Evolutionary conservation across 53 echinoderm and acorn worm genomes (phyloP).

Genomic region (Astropecten irregularis): DNA sequence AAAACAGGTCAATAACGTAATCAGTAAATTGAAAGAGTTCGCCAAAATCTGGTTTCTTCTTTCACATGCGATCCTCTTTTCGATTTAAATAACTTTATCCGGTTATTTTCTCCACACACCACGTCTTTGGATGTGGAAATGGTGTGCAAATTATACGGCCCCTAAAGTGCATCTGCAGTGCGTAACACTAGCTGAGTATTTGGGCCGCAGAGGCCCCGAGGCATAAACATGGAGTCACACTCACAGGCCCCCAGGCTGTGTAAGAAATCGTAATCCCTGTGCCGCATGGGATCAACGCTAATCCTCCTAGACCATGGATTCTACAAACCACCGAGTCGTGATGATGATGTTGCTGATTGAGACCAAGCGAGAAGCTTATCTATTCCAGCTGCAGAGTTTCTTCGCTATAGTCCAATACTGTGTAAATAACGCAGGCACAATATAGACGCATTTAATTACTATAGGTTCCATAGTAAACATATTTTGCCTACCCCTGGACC

Average conservation of each 20-base stretch:
- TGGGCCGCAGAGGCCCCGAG: conserved; percentile 26
- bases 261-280: conserved; percentile 24
- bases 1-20: too few species aligned
- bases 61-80: conserved; percentile 42
- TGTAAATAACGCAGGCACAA: too few species aligned
- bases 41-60: neutral
- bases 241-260: conserved; percentile 5
- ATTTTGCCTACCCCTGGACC: too few species aligned
- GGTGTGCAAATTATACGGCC: neutral
- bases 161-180: neutral
- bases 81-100: neutral
- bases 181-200: neutral
- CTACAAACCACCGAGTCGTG: too few species aligned
- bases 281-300: conserved; percentile 16
- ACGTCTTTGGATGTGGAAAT: neutral
- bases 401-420: too few species aligned
- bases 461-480: too few species aligned
- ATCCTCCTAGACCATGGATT: too few species aligned
- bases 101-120: neutral
- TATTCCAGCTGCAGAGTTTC: too few species aligned
- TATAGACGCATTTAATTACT: too few species aligned
- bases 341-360: too few species aligned
- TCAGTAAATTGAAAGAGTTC: too few species aligned
- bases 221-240: conserved; percentile 39
- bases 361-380: too few species aligned